Evolutionary conservation across 2,888 invertebrate species (phyloP).

Genomic region (Eupithecia inturbata): DNA sequence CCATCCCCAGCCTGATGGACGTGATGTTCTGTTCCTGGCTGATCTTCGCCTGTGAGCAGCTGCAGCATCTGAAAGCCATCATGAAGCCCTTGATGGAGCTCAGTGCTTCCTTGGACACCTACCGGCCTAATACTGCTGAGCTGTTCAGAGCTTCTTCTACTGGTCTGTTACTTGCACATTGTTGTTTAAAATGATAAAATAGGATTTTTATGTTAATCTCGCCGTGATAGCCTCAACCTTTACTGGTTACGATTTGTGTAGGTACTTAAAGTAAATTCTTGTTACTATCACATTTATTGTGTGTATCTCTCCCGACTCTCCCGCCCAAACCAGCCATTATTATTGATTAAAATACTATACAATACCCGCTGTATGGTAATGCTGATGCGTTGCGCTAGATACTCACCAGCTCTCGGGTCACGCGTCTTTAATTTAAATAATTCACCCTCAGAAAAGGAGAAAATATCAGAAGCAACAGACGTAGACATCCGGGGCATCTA

Average conservation of each 20-base stretch:
- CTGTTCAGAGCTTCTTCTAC: conserved; percentile 86
- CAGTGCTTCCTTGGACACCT: conserved; percentile 92
- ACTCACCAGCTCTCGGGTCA: neutral
- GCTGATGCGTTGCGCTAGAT: too few relatives aligned
- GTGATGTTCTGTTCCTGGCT: conserved; percentile 93
- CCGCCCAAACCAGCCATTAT: too few relatives aligned
- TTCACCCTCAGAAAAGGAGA: conserved; percentile 68
- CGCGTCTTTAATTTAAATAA: neutral
- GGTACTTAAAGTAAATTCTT: too few relatives aligned
- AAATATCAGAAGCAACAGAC: conserved; percentile 82
- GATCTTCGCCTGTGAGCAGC: conserved; percentile 93
- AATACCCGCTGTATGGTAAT: too few relatives aligned
- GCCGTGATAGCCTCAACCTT: neutral
- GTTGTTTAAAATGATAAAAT: too few relatives aligned
- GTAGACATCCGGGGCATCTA: conserved; percentile 90
- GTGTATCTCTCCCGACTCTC: too few relatives aligned
- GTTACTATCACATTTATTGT: too few relatives aligned
- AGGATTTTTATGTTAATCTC: neutral
- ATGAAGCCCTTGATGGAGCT: conserved; percentile 95
- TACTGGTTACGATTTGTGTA: too few relatives aligned
- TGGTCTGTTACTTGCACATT: conserved; percentile 51
- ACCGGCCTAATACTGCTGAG: conserved; percentile 88
- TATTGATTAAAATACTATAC: too few relatives aligned
- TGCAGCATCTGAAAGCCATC: conserved; percentile 93
- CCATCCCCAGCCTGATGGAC: conserved; percentile 86